Conservation (phyloP, 2,888 invertebrate species). For the Clunio marinus region DNA sequence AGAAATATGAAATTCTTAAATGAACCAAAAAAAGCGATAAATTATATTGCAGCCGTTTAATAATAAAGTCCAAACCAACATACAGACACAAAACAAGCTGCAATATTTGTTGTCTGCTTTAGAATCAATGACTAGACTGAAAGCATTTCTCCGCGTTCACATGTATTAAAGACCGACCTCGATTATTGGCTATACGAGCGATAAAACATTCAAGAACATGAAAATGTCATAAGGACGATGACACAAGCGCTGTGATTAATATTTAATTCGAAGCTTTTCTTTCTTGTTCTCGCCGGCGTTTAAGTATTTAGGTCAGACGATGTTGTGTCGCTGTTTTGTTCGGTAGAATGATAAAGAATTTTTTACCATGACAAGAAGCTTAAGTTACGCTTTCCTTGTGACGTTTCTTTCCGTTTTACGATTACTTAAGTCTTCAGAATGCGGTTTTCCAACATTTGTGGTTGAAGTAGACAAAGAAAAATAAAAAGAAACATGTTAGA, state of each 20-base stretch:
- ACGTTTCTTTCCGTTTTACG: background rate
- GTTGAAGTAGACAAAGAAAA: no score
- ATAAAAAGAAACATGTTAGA: no score
- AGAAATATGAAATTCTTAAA: background rate
- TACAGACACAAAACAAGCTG: background rate
- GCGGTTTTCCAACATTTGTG: no score
- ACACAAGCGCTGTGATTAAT: conserved; percentile 35
- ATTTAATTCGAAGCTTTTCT: conserved; percentile 31
- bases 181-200: conserved; percentile 26
- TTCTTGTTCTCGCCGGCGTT: background rate
- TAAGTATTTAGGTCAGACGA: conserved; percentile 17
- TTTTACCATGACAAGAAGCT: background rate
- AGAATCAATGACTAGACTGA: conserved; percentile 23
- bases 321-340: background rate
- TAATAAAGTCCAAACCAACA: conserved; percentile 2
- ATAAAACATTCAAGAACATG: conserved; percentile 33
- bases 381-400: conserved; percentile 7
- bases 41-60: conserved; percentile 7
- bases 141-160: no score
- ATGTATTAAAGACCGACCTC: conserved; percentile 13
- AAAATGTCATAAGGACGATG: conserved; percentile 38
- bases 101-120: conserved; percentile 4
- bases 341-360: background rate
- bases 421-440: no score
- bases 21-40: conserved; percentile 18